Base-by-base conservation (phyloP, 2,888 invertebrate species). In the Octonoba sinensis region DNA sequence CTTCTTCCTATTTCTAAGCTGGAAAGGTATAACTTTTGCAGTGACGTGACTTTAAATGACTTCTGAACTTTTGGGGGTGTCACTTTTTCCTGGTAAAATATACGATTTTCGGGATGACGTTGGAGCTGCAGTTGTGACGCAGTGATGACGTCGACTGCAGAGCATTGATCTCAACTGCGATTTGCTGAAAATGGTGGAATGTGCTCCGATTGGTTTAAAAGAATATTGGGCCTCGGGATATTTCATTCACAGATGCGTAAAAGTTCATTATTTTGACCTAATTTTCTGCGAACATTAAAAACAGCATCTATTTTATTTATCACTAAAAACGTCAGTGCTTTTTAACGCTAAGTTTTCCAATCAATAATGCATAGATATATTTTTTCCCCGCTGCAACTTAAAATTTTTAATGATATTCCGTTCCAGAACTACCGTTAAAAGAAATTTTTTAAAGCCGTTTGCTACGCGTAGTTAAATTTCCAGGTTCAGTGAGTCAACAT, bases 61-160 rank as follows among this genome's bases (percentile, higher is more conserved):
- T 79, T 79, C 73, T 79, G 60, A 79, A 79, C 79, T 73, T 79
- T 59, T 66, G 49, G 66, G 36, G 62, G 56, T 67, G 71, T 71
- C 57, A 69, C 24, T 69, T 79, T 79, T 79, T 79, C 73, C 27
- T 27, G 47, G 44, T 59, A 49, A 49, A 44, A 70, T 69, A 47
- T 70, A 67, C 66, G 72, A 57, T 67, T 54, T 64, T 46, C 47
- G 27, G 27, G 18, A 60, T 79, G 73, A 73, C 73, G 79, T 79
- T 64, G 69, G 62, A 73, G 56, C 79, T 60, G 79, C 79, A 79
- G 67, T 73, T 67, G 73, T 69, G 79, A 79, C 79, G 79, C 79
- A 79, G 79, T 56, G 20, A 66, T 79, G 79, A 73, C 79, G 79
- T 79, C 73, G 60, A 79, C 60, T 79, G 79, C 79, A 69, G 79